Evolutionary conservation across 2,797 vertebrate genomes (phyloP).

Genomic region (Squalus acanthias): DNA sequence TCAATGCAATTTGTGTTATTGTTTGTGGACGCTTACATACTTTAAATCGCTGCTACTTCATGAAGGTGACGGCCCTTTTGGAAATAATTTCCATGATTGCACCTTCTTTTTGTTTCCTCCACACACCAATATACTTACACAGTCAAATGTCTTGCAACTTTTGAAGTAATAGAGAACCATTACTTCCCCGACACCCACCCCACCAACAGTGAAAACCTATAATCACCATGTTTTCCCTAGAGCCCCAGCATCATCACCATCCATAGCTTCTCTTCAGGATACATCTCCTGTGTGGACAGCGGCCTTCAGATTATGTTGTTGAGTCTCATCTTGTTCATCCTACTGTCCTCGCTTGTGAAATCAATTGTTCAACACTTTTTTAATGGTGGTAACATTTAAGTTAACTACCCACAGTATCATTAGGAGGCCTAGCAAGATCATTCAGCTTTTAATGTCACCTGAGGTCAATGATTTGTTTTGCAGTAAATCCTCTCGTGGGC

Average conservation of each 20-base stretch:
- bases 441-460: background rate
- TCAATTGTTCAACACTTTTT: background rate
- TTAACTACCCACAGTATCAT: background rate
- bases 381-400: background rate
- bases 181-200: background rate
- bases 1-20: background rate
- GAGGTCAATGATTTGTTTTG: background rate
- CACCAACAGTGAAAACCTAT: background rate
- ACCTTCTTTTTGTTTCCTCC: background rate
- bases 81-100: background rate
- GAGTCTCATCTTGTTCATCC: background rate
- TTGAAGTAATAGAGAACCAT: background rate
- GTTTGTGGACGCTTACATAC: background rate
- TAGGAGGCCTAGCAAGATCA: background rate
- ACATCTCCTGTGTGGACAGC: background rate
- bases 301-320: background rate
- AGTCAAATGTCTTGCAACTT: background rate
- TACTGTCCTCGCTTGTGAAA: background rate
- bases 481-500: background rate
- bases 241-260: background rate
- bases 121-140: background rate
- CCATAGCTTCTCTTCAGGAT: background rate
- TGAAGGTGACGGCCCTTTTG: background rate
- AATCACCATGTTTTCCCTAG: background rate
- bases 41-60: background rate